Base-by-base conservation (phyloP, 35 echinoderm and acorn worm species). In the Heliocidaris erythrogramma region DNA sequence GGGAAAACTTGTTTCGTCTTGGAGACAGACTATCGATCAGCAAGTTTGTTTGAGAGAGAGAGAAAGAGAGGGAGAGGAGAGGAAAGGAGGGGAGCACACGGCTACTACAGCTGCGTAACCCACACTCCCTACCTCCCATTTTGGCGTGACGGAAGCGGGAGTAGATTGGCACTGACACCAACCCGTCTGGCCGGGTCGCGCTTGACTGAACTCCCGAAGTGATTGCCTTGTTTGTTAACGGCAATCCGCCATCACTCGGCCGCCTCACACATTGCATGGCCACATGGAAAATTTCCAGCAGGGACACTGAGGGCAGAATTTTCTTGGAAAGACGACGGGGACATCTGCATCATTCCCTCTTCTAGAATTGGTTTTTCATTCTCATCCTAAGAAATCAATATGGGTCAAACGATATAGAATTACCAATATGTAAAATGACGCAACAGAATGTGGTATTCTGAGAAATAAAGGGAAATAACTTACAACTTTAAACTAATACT, bases 131-230 rank as follows among this genome's bases (percentile, higher is more conserved):
- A 24, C 65, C 21, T 78, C 21, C 65, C 65, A 78, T 78, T 78
- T 21, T 78, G 65, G 14, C 2, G 21, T 78, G 65, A 78, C 65
- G 65, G 65, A 78, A 78, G 65, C 65, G 65, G 21, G 61, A 27
- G 61, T 71, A 71, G 61, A 78, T 78, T 78, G 65, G 65, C 7
- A 18, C 21, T 78, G 65, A 78, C 65, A 78, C n/a, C 65, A n/a
- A 18, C 4, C 65, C 65, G 18, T 78, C 65, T 78, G 65, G 18
- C 0, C 65, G 65, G 8, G 18, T 78, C 65, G 27, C 17, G 65
- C 65, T 78, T 78, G 65, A 78, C 65, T 78, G 65, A 78, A 78
- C 27, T 78, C 65, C 65, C 65, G 27, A 78, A 78, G 65, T 78
- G 65, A 78, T 78, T 78, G 14, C 65, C 65, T 78, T 78, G 65